These are phyloP conservation scores for Setophaga petechia DNA, from an alignment of 2,113 vertebrate genomes.

Conservation along the genomic window DNA sequence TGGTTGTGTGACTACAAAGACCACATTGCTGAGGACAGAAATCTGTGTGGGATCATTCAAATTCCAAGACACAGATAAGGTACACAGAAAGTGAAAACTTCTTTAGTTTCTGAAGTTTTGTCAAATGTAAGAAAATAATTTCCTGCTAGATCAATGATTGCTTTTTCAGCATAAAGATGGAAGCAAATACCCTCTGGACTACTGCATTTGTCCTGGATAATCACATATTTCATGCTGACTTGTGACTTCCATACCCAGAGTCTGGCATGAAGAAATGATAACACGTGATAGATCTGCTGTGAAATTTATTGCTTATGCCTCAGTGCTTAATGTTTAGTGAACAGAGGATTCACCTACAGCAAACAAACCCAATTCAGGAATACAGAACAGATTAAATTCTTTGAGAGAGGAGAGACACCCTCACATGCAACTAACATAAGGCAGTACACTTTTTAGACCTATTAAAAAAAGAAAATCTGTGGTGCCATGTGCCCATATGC, in stretches of 20 bases:
- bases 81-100: neutral
- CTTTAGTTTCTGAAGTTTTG: neutral
- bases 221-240: neutral
- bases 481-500: neutral
- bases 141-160: neutral
- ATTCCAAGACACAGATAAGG: neutral
- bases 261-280: neutral
- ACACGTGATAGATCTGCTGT: neutral
- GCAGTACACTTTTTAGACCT: neutral
- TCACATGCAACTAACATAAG: neutral
- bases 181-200: neutral
- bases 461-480: slow-evolving; percentile 17
- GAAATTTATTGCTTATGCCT: neutral
- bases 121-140: neutral
- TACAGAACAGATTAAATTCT: neutral
- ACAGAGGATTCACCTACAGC: neutral
- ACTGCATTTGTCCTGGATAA: neutral
- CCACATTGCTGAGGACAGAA: neutral
- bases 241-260: neutral
- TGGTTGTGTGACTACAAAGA: neutral
- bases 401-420: neutral
- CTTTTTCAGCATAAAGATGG: neutral
- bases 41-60: neutral
- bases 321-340: neutral
- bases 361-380: neutral